phyloP scores from a whole-genome alignment of 2,797 vertebrate species.

The Notolabrus celidotus region DNA sequence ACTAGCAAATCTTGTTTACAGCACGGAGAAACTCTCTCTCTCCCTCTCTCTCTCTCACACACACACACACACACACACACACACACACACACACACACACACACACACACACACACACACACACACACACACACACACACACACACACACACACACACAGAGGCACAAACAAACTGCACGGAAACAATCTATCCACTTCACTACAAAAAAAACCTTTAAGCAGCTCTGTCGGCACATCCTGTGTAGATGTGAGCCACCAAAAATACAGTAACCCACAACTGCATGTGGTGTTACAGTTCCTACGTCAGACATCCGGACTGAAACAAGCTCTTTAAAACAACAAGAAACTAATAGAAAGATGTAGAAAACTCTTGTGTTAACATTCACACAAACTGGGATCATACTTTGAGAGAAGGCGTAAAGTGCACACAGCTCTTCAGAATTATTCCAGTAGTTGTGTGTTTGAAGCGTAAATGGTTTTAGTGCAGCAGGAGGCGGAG shows the following conservation, averaged over 20 bases:
- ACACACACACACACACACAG: constrained; percentile 31
- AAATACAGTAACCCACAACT: constrained; percentile 77
- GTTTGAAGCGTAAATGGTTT: constrained; percentile 64
- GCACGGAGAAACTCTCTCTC: constrained; percentile 34
- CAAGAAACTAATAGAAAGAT: constrained; percentile 40
- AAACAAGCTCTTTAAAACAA: constrained; percentile 60
- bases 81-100: constrained; percentile 26
- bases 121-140: too few relatives aligned
- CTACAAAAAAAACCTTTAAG: constrained; percentile 74
- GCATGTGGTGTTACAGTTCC: constrained; percentile 77
- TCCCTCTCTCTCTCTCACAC: neutral
- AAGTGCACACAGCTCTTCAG: constrained; percentile 42
- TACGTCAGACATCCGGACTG: constrained; percentile 72
- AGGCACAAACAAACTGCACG: constrained; percentile 65
- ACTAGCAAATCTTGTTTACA: constrained; percentile 77
- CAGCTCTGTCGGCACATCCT: constrained; percentile 76
- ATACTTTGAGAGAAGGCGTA: constrained; percentile 32
- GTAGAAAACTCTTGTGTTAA: constrained; percentile 49
- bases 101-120: too few relatives aligned
- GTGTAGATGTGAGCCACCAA: constrained; percentile 73
- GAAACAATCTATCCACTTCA: constrained; percentile 79
- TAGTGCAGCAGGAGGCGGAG: constrained; percentile 56
- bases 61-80: constrained; percentile 27
- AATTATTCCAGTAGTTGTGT: constrained; percentile 43
- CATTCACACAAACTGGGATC: constrained; percentile 35